Evolutionary conservation across 2,888 invertebrate species (phyloP).

Genomic region (Boloria selene): DNA sequence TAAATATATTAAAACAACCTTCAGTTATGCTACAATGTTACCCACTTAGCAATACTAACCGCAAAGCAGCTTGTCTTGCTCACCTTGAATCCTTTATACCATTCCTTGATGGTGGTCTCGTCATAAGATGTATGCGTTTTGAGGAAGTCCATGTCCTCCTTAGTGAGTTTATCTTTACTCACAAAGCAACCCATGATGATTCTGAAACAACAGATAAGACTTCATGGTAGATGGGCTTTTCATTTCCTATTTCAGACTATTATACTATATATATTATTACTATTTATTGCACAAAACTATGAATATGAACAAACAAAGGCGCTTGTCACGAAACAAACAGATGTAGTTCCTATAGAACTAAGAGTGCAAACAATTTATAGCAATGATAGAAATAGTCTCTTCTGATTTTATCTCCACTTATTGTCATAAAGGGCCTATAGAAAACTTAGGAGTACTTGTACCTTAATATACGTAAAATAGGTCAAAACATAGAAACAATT

Average conservation of each 20-base stretch:
- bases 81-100: conserved; percentile 99
- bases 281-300: background rate
- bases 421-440: background rate
- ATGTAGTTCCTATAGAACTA: conserved; percentile 8
- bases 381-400: conserved; percentile 7
- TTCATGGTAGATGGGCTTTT: background rate
- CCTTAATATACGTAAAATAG: no score
- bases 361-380: conserved; percentile 7
- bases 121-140: conserved; percentile 99
- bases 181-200: conserved; percentile 94
- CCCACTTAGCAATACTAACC: background rate
- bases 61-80: background rate
- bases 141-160: conserved; percentile 99
- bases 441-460: background rate
- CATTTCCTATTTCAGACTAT: background rate
- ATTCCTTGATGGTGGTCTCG: conserved; percentile 99
- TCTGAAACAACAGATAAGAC: conserved; percentile 62
- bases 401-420: conserved; percentile 1
- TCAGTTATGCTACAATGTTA: conserved; percentile 7
- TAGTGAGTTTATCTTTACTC: conserved; percentile 97
- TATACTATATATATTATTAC: no score
- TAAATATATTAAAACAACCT: conserved; percentile 48
- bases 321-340: conserved; percentile 9
- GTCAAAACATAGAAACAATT: no score
- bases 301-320: conserved; percentile 14